Conservation (phyloP, 2,888 invertebrate species). For the Platycheirus albimanus region DNA sequence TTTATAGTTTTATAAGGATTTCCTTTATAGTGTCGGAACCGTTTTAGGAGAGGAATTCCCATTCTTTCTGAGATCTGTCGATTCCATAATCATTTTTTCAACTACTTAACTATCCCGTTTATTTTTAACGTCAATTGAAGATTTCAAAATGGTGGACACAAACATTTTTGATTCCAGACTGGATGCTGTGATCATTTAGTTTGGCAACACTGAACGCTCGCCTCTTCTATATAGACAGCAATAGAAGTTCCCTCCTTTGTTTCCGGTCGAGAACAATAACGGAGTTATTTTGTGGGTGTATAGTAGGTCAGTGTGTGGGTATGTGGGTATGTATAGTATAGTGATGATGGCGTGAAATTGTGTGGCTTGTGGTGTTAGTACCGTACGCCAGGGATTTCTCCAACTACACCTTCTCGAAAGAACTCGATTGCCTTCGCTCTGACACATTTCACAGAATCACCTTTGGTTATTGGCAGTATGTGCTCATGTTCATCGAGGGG, state of each 20-base stretch:
- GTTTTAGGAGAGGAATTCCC: too few species aligned
- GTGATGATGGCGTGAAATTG: constrained; percentile 64
- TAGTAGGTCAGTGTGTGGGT: constrained; percentile 24
- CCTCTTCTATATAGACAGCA: constrained; percentile 62
- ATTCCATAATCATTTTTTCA: too few species aligned
- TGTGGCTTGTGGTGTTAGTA: constrained; percentile 56
- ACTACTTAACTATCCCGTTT: too few species aligned
- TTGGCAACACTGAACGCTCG: constrained; percentile 21
- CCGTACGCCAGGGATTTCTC: constrained; percentile 38
- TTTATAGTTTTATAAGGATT: too few species aligned
- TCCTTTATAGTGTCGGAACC: too few species aligned
- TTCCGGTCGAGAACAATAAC: constrained; percentile 64
- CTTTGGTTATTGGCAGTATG: constrained; percentile 40
- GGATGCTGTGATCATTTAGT: too few species aligned
- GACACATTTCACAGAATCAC: constrained; percentile 51
- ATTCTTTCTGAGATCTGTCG: too few species aligned
- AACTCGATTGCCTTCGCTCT: constrained; percentile 25
- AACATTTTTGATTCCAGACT: too few species aligned
- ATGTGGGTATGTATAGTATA: too few species aligned
- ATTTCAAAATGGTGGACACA: too few species aligned
- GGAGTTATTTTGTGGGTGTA: constrained; percentile 29
- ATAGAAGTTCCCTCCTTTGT: constrained; percentile 70
- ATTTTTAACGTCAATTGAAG: too few species aligned
- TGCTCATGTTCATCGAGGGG: constrained; percentile 6
- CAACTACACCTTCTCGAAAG: not conserved